Evolutionary conservation across 2,797 vertebrate genomes (phyloP).

Genomic region (Brachyalestes nurse): DNA sequence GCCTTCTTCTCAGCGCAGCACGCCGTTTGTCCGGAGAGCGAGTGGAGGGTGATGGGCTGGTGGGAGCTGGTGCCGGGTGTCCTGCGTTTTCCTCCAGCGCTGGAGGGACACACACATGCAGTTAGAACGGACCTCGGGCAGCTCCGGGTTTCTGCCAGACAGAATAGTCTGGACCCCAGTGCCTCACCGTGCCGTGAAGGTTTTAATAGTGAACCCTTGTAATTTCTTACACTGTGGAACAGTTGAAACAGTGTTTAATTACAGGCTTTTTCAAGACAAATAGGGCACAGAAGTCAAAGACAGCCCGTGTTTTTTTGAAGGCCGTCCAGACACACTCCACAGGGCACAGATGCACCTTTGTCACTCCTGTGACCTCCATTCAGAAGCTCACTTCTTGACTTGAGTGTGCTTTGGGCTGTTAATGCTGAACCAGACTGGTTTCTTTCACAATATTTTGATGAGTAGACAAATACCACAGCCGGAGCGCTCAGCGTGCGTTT

Average conservation of each 20-base stretch:
- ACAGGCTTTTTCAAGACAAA: not conserved
- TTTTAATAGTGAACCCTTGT: not conserved
- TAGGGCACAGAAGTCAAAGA: slow-evolving; percentile 25
- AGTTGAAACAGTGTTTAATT: not conserved
- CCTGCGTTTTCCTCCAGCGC: not conserved
- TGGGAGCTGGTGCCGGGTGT: not conserved
- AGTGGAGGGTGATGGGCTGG: not conserved
- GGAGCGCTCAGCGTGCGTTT: not conserved
- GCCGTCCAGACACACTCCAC: not conserved
- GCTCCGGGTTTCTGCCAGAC: not conserved
- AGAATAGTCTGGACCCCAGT: not conserved
- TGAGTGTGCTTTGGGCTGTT: not conserved
- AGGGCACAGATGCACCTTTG: not conserved
- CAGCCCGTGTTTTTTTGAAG: slow-evolving; percentile 26
- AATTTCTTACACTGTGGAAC: not conserved
- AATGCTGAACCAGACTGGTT: not conserved
- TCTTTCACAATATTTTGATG: not conserved
- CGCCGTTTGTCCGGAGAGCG: not conserved
- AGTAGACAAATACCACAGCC: not conserved
- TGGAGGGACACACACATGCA: not conserved
- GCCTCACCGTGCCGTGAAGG: too few species aligned
- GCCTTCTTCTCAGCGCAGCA: not conserved
- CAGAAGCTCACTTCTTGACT: slow-evolving; percentile 7
- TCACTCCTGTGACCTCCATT: slow-evolving; percentile 12
- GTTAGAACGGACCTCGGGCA: not conserved